phyloP scores from a whole-genome alignment of 30 jellyfish, hydroid and myxozoan genomes.

The Sanderia malayensis region DNA sequence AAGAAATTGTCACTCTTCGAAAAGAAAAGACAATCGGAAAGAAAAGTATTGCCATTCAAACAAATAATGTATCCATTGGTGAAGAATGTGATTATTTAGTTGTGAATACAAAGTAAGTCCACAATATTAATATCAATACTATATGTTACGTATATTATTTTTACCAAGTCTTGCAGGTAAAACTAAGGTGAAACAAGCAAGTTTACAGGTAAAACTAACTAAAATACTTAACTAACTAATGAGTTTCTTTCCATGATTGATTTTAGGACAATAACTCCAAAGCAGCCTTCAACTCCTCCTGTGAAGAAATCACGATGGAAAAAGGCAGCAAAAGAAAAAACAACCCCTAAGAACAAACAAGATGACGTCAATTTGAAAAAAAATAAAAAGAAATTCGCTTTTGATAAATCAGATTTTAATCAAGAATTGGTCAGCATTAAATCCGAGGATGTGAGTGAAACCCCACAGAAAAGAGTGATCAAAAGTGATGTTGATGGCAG shows the following conservation, averaged over 20 bases:
- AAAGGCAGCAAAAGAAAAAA: constrained; percentile 38
- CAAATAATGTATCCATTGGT: constrained; percentile 33
- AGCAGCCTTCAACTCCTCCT: constrained; percentile 39
- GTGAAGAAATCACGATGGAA: constrained; percentile 41
- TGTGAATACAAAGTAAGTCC: constrained; percentile 58
- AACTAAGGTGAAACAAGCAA: no score
- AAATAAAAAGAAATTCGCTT: constrained; percentile 33
- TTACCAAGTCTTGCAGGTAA: no score
- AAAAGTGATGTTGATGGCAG: constrained; percentile 1
- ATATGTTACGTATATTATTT: no score
- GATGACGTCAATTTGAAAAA: constrained; percentile 9
- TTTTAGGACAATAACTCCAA: constrained; percentile 21
- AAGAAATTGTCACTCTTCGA: constrained; percentile 49
- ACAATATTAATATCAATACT: no score
- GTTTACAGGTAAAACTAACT: no score
- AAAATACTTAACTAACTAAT: no score
- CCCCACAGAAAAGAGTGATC: constrained; percentile 14
- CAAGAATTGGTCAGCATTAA: neutral
- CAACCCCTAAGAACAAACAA: constrained; percentile 18
- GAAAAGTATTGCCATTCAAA: constrained; percentile 57
- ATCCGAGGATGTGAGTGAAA: constrained; percentile 12
- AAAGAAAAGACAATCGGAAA: constrained; percentile 41
- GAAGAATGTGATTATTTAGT: constrained; percentile 62
- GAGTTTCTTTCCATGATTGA: no score
- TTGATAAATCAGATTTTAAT: constrained; percentile 22